Evolutionary conservation across 2,888 invertebrate genomes (phyloP).

Genomic region (Achlya flavicornis): DNA sequence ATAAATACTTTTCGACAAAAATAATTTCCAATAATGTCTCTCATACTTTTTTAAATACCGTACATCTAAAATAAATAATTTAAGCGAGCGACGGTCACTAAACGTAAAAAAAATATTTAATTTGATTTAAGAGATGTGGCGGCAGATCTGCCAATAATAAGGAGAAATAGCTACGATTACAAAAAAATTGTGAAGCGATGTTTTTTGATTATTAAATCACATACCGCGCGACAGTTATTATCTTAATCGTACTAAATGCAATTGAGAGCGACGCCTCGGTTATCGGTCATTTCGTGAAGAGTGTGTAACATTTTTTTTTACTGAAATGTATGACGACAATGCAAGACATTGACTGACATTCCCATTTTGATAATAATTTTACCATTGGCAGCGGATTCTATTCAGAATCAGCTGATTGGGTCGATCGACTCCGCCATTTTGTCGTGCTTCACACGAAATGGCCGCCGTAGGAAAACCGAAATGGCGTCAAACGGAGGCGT

Average conservation of each 20-base stretch:
- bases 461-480: conserved; percentile 49
- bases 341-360: conserved; percentile 73
- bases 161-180: conserved; percentile 68
- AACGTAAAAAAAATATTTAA: conserved; percentile 59
- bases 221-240: conserved; percentile 52
- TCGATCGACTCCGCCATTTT: conserved; percentile 72
- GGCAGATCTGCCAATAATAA: conserved; percentile 71
- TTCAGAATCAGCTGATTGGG: conserved; percentile 70
- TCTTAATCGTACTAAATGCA: conserved; percentile 68
- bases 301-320: conserved; percentile 49
- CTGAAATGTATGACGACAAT: conserved; percentile 70
- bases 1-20: conserved; percentile 63
- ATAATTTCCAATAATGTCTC: conserved; percentile 49
- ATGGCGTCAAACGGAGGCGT: conserved; percentile 58
- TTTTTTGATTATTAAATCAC: conserved; percentile 67
- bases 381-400: conserved; percentile 69
- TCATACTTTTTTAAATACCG: conserved; percentile 48
- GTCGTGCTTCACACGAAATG: conserved; percentile 46
- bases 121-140: conserved; percentile 63
- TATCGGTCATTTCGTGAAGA: conserved; percentile 40
- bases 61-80: conserved; percentile 75
- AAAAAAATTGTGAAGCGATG: conserved; percentile 69
- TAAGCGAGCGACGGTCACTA: conserved; percentile 63
- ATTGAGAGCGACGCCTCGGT: conserved; percentile 50
- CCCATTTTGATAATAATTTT: conserved; percentile 54